phyloP scores from a whole-genome alignment of 1,140 invertebrate genomes.

The Dreissena rostriformis region DNA sequence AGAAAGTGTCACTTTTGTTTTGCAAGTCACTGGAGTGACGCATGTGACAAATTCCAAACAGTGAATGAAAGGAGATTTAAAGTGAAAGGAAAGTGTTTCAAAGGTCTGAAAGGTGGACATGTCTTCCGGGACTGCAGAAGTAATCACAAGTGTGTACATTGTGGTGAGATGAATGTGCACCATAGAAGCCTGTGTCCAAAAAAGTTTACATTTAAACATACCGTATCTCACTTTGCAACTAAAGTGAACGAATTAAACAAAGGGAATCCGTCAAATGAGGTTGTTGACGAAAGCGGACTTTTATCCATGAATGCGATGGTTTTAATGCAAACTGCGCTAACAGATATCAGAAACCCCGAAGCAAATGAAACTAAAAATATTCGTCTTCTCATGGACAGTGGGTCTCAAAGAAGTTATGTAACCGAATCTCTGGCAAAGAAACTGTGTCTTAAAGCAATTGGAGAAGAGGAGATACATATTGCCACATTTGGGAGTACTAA shows the following conservation, averaged over 20 bases:
- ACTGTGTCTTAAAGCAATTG: constrained; percentile 25
- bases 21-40: constrained; percentile 14
- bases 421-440: constrained; percentile 40
- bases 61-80: background rate
- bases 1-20: background rate
- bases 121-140: background rate
- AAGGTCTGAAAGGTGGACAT: constrained; percentile 11
- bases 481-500: constrained; percentile 53
- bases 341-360: constrained; percentile 25
- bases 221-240: background rate
- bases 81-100: constrained; percentile 17
- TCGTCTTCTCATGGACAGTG: constrained; percentile 38
- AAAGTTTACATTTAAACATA: background rate
- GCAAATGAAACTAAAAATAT: background rate
- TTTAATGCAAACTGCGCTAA: constrained; percentile 36
- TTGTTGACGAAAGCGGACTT: constrained; percentile 12
- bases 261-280: background rate
- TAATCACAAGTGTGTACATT: constrained; percentile 3
- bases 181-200: constrained; percentile 9
- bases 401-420: constrained; percentile 49
- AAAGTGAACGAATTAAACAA: background rate
- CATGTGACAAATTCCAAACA: background rate
- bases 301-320: constrained; percentile 40
- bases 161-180: background rate
- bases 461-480: constrained; percentile 36